Evolutionary conservation across 2,888 invertebrate species (phyloP), one percentile per base, ranked within the genome.

Genomic region (Phalera bucephala): DNA sequence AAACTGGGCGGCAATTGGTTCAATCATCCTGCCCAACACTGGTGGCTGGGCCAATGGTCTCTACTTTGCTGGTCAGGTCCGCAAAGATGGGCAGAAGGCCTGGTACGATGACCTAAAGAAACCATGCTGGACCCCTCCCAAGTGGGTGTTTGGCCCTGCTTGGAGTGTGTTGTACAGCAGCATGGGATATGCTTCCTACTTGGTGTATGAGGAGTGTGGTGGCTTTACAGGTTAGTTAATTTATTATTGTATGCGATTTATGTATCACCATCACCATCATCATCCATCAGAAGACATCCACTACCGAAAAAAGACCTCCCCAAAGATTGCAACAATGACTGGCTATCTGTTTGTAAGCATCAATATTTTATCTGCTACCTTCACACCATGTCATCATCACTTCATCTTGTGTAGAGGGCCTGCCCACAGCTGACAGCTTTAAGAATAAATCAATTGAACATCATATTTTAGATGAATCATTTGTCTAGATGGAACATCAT

Each of bases 111-210:
- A 90, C 1, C 70, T 97, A 25, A 94, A 94, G 45, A 94, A 93
- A 63, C 96, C 97, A 0, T 67, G 86, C 2, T 96, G 94, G 92
- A 92, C 91, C 17, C 96, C 96, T 3, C 96, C 96, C 6, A 94
- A 95, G 52, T 94, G 93, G 92, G 91, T 92, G 0, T 96, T 96
- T 70, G 94, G 91, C 0, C 95, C 95, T 0, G 92, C 94, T 3
- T 97, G 96, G 96, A 94, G 95, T 0, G 72, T 90, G 0, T 76
- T 97, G 2, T 96, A 96, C 72, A 91, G 93, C 28, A 88, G 93
- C 1, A 96, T 96, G 93, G 97, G 97, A 1, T 95, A 95, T 62
- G 95, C 96, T 8, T 96, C 96, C 0, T 96, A 96, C 66, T 70
- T 96, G 47, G 94, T 96, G 0, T 95, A 92, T 85, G 91, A 92